Percentiles rank a stretch among this genome's conserved stretches.
Conservation (phyloP, 2,113 vertebrate species). For the Hippocampus zosterae region DNA sequence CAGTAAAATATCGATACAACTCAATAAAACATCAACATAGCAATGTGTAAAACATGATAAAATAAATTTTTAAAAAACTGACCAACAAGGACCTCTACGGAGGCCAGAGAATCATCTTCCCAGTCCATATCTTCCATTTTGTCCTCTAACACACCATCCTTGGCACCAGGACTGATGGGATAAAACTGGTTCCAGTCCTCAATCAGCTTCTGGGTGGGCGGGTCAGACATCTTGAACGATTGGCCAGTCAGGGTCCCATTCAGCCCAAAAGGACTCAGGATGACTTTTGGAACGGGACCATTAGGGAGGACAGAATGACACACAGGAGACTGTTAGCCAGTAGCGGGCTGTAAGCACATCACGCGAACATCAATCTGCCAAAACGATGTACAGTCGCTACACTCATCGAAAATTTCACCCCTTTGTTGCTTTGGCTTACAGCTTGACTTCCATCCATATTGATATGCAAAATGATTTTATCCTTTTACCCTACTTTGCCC, state of each 20-base stretch:
- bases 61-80: slow-evolving; percentile 45
- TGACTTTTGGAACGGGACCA: slow-evolving; percentile 71
- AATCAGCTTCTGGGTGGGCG: slow-evolving; percentile 92
- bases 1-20: too few relatives aligned
- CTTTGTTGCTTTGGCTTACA: neutral
- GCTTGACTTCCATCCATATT: neutral
- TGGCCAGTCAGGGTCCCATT: slow-evolving; percentile 96
- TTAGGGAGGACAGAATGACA: neutral
- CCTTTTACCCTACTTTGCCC: neutral
- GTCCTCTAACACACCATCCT: slow-evolving; percentile 81
- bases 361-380: neutral
- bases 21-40: neutral
- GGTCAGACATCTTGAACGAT: slow-evolving; percentile 96
- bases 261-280: slow-evolving; percentile 95
- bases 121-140: slow-evolving; percentile 93
- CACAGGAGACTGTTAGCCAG: slow-evolving; percentile 1
- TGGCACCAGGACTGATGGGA: slow-evolving; percentile 86
- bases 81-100: slow-evolving; percentile 98
- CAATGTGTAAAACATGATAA: neutral
- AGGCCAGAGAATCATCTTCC: slow-evolving; percentile 97
- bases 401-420: neutral
- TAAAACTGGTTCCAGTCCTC: slow-evolving; percentile 99
- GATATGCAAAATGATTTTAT: neutral
- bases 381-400: neutral
- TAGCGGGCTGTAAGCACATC: neutral